Percentiles rank a stretch among this genome's conserved stretches.
Conservation (phyloP, 2,797 vertebrate species). For the Lagocephalus sceleratus region DNA sequence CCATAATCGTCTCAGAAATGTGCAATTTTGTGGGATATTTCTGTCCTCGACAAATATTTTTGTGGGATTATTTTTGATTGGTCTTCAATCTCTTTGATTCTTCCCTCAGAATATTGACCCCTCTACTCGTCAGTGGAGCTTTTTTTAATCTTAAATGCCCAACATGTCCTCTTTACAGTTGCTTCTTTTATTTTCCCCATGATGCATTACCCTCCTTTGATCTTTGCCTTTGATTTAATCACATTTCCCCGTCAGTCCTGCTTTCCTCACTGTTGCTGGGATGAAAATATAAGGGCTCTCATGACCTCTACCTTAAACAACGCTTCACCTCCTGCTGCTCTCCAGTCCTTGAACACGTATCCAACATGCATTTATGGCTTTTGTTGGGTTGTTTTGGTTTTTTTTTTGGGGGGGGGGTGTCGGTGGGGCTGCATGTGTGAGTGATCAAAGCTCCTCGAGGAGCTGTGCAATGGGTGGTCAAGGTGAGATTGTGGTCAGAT, state of each 20-base stretch:
- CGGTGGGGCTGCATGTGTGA: background rate
- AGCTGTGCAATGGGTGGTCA: conserved; percentile 7
- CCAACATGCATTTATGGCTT: conserved; percentile 19
- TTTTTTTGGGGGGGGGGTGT: background rate
- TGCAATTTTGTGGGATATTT: no score
- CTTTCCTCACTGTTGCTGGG: conserved; percentile 59
- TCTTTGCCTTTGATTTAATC: conserved; percentile 6
- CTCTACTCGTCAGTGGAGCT: background rate
- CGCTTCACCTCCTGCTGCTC: conserved; percentile 57
- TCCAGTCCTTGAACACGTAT: conserved; percentile 45
- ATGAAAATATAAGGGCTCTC: conserved; percentile 79
- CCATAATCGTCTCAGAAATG: no score
- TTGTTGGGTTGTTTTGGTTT: no score
- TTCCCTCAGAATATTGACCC: background rate
- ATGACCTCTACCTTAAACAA: conserved; percentile 63
- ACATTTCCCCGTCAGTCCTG: conserved; percentile 39
- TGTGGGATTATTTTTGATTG: no score
- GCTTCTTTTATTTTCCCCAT: background rate
- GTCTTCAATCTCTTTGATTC: no score
- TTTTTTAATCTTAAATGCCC: no score
- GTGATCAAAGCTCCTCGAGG: conserved; percentile 10
- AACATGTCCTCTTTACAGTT: background rate
- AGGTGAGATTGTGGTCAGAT: conserved; percentile 35
- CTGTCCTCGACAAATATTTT: no score
- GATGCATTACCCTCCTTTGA: background rate